Base-by-base conservation (phyloP, 2,113 vertebrate species). In the Nicator chloris region DNA sequence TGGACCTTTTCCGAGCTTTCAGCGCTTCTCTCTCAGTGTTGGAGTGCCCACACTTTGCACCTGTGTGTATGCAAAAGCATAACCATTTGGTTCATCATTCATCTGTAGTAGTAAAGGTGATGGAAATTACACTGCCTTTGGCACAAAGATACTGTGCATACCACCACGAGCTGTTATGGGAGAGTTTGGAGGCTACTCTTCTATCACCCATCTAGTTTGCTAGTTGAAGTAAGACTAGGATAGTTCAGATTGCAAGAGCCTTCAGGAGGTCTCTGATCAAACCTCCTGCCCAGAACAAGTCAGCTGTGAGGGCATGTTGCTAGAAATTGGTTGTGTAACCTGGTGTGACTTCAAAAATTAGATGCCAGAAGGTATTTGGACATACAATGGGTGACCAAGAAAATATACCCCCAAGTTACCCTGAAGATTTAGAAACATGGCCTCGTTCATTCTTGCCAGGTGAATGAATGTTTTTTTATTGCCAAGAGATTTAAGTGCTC, bases 131-230 rank as follows among this genome's bases (percentile, higher is more conserved):
- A 83, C 8, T 2, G 3, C 21, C 44, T 70, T 79, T 57, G 10
- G 42, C 81, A 82, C 60, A 82, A 54, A 86, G 78, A 44, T 35
- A 66, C 35, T 42, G 17, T 0, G 4, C 30, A 28, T 30, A 75
- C 11, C 47, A 71, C 64, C 64, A 81, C 0, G 0, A 78, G 47
- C 28, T 63, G 15, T 21, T 37, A 66, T 0, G 1, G 45, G 21
- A 50, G 20, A 88, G 12, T 60, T 59, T 54, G 27, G 39, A 88
- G 39, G 30, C 42, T 20, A 42, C 27, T 70, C 17, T 66, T 88
- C 42, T 28, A n/a, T 23, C 37, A 65, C 11, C 6, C 4, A 53
- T 24, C 45, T 73, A 21, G 56, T 93, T 79, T 76, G 31, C 35
- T 44, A 53, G 9, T 2, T 39, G 15, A 63, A 70, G 37, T 63